A percentile compares a stretch with the other conserved stretches of the same genome.
phyloP scores from a whole-genome alignment of 1,140 invertebrate genomes.

The Drosophila lacertosa region DNA sequence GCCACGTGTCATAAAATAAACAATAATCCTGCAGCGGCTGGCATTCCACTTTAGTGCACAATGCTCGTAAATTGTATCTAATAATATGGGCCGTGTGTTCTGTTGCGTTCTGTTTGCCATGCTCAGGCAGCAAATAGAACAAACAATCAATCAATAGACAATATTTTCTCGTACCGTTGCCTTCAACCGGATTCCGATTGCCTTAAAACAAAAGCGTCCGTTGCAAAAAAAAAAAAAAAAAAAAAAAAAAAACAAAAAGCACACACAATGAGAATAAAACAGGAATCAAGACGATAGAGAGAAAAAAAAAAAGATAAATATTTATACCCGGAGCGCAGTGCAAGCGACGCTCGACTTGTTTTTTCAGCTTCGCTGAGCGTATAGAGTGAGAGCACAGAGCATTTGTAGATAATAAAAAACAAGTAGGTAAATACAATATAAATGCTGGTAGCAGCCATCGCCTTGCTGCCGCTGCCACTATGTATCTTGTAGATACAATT shows the following conservation, averaged over 20 bases:
- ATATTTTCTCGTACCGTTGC: conserved; percentile 68
- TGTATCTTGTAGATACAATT: conserved; percentile 78
- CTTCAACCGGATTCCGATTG: conserved; percentile 64
- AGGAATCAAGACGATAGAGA: conserved; percentile 45
- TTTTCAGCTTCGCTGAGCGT: conserved; percentile 82
- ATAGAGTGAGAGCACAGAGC: conserved; percentile 64
- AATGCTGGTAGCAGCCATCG: conserved; percentile 69
- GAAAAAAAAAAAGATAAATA: conserved; percentile 75
- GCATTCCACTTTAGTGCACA: conserved; percentile 79
- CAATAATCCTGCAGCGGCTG: conserved; percentile 77
- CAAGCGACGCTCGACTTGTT: conserved; percentile 81
- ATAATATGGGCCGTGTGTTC: conserved; percentile 71
- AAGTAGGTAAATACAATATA: conserved; percentile 83
- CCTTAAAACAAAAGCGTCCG: conserved; percentile 73
- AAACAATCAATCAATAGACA: conserved; percentile 82
- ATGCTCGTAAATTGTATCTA: conserved; percentile 76
- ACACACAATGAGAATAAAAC: conserved; percentile 30
- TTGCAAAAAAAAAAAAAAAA: conserved; percentile 46
- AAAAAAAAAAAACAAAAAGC: conserved; percentile 1
- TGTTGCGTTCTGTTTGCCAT: conserved; percentile 27
- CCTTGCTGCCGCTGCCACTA: conserved; percentile 27
- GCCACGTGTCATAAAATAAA: conserved; percentile 81
- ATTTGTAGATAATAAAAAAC: conserved; percentile 83
- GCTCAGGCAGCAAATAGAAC: conserved; percentile 62
- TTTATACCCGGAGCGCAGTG: conserved; percentile 79